phyloP scores from a whole-genome alignment of 2,888 invertebrate genomes.

The Nymphalis urticae region DNA sequence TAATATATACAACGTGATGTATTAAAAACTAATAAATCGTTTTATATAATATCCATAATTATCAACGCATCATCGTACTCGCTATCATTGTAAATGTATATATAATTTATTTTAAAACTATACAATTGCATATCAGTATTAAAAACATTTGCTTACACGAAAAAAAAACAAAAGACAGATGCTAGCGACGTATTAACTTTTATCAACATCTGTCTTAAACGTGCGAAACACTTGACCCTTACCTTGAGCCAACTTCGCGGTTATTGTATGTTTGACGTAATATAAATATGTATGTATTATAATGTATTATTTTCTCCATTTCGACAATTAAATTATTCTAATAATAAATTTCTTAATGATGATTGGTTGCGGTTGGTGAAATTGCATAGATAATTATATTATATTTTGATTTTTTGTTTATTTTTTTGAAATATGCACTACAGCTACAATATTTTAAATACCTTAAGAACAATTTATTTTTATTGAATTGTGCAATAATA shows the following conservation, averaged over 20 bases:
- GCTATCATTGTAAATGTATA: no score
- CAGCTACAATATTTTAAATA: slow-evolving; percentile 2
- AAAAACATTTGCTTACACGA: not conserved
- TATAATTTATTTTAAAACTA: no score
- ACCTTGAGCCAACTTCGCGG: slow-evolving; percentile 7
- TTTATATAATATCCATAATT: no score
- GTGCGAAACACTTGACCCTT: slow-evolving; percentile 26
- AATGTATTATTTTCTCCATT: no score
- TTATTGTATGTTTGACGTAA: not conserved
- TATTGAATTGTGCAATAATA: not conserved
- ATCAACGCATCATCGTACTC: no score
- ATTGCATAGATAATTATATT: no score
- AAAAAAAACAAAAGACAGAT: slow-evolving; percentile 4
- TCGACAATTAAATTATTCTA: no score
- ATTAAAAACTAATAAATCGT: no score
- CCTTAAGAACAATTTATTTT: not conserved
- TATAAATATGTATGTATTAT: not conserved
- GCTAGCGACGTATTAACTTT: slow-evolving; percentile 10
- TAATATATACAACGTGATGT: no score
- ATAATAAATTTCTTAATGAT: no score
- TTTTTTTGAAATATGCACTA: not conserved
- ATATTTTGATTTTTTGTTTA: no score
- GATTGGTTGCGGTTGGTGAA: no score
- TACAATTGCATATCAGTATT: not conserved
- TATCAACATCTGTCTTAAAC: slow-evolving; percentile 19